Evolutionary conservation across 2,888 invertebrate species (phyloP).

Genomic region (Exephanes ischioxanthus): DNA sequence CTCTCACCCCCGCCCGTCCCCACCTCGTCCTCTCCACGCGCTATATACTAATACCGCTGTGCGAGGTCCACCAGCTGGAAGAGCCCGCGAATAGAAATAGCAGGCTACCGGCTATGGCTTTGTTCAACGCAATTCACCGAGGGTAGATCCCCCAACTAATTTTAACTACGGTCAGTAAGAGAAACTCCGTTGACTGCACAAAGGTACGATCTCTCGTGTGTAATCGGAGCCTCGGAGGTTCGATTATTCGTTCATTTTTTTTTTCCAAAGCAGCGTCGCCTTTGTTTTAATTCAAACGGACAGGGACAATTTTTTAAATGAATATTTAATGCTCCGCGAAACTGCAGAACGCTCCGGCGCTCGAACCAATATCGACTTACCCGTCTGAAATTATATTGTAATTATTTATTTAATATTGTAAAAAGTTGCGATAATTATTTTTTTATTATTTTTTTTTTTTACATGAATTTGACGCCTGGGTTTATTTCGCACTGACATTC

Average conservation of each 20-base stretch:
- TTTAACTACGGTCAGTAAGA: slow-evolving; percentile 48
- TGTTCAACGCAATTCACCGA: slow-evolving; percentile 18
- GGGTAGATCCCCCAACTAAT: slow-evolving; percentile 53
- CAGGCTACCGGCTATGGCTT: neutral
- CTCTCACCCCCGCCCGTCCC: neutral
- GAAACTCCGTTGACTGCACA: slow-evolving; percentile 59
- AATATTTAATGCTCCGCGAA: too few species aligned
- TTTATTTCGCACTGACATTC: neutral
- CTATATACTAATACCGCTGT: slow-evolving; percentile 4
- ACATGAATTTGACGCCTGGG: too few species aligned
- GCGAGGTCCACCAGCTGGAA: slow-evolving; percentile 9
- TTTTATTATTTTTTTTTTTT: neutral
- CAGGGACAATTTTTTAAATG: neutral
- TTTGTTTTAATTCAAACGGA: neutral
- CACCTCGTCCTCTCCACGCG: neutral
- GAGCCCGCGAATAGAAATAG: slow-evolving; percentile 2
- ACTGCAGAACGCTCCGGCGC: too few species aligned
- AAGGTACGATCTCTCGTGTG: neutral
- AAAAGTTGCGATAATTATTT: neutral
- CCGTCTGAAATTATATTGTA: too few species aligned
- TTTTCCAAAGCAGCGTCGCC: neutral
- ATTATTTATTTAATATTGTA: too few species aligned
- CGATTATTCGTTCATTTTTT: neutral
- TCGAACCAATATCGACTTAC: too few species aligned
- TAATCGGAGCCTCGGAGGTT: neutral